These are phyloP conservation scores for Anoplophora glabripennis DNA, from an alignment of 1,140 invertebrate genomes.

Conservation along the genomic window DNA sequence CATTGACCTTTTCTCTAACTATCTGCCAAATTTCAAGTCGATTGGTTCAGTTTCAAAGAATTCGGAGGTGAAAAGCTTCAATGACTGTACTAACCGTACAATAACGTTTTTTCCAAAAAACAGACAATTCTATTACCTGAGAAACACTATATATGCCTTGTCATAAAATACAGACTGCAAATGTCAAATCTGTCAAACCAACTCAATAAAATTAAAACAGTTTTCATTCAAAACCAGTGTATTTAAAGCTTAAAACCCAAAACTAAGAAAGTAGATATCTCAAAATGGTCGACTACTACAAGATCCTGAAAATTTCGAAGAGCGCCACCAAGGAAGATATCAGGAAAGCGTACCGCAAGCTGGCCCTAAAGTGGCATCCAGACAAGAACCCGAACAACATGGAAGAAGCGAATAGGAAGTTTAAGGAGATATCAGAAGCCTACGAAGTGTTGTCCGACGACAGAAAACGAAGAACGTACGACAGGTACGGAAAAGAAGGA, in stretches of 20 bases:
- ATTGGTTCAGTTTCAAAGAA: no score
- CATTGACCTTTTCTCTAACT: no score
- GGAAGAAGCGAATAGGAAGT: constrained; percentile 4
- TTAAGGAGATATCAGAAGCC: constrained; percentile 74
- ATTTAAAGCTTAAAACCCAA: neutral
- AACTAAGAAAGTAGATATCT: neutral
- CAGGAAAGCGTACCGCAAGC: constrained; percentile 5
- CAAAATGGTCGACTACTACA: constrained; percentile 10
- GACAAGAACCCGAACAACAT: constrained; percentile 11
- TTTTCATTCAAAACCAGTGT: neutral
- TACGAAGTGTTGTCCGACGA: constrained; percentile 78
- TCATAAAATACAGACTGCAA: neutral
- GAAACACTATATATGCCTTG: neutral
- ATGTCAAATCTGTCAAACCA: neutral
- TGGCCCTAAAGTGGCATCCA: constrained; percentile 12
- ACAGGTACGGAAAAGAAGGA: constrained; percentile 73
- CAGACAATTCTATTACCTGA: no score
- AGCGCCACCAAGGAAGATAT: constrained; percentile 7
- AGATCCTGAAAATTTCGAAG: constrained; percentile 5
- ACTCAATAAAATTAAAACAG: neutral
- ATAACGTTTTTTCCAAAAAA: no score
- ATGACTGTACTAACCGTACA: no score
- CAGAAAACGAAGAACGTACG: constrained; percentile 68
- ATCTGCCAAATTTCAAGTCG: no score
- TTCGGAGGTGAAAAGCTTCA: no score